Conservation (phyloP, 2,797 vertebrate species). For the Eulemur rubriventer region DNA sequence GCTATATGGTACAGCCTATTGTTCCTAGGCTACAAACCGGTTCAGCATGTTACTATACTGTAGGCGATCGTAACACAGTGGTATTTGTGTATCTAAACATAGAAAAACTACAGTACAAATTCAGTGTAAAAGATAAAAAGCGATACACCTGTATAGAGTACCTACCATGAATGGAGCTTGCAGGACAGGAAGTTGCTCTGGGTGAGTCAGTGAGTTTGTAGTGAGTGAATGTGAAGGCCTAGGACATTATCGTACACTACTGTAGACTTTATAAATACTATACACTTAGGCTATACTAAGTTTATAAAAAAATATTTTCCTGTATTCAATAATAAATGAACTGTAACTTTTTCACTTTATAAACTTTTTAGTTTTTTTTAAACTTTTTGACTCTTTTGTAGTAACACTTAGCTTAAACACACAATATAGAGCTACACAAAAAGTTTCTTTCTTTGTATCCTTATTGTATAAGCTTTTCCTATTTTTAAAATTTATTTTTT, state of each 20-base stretch:
- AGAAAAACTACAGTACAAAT: too few species aligned
- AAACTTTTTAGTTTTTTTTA: neutral
- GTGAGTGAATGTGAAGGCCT: neutral
- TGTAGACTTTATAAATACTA: neutral
- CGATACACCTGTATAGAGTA: neutral
- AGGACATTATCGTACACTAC: neutral
- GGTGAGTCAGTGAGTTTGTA: neutral
- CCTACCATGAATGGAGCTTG: neutral
- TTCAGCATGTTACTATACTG: too few species aligned
- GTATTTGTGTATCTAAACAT: too few species aligned
- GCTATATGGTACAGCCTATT: too few species aligned
- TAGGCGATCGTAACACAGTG: too few species aligned
- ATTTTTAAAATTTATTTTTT: neutral
- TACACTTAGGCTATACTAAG: neutral
- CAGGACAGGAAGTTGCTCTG: neutral
- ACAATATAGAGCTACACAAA: neutral
- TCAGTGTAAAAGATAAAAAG: neutral
- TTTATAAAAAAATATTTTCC: neutral
- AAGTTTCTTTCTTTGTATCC: neutral
- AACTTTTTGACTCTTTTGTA: neutral
- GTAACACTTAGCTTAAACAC: neutral
- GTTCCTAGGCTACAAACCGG: too few species aligned
- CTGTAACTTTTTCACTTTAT: neutral
- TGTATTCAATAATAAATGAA: neutral
- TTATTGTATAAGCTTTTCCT: neutral